Conservation (phyloP, 2,113 vertebrate genomes). For the Nanorana parkeri region DNA sequence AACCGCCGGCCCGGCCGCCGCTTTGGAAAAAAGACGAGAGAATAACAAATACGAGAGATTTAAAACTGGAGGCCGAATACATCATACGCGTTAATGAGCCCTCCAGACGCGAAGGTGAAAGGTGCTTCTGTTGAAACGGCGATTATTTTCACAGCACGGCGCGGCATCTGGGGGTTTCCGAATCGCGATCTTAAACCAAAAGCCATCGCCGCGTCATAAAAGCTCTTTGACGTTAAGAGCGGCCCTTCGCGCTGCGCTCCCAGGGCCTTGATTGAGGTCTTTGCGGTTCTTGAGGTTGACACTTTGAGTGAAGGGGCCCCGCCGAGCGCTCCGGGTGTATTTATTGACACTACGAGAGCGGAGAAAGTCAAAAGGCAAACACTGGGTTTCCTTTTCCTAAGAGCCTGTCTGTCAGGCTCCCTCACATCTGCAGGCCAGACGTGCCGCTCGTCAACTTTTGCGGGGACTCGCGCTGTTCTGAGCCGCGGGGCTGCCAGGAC, state of each 20-base stretch:
- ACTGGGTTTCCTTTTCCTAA: slow-evolving; percentile 30
- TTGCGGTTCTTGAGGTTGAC: background rate
- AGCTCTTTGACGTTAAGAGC: background rate
- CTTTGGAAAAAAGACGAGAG: too few relatives aligned
- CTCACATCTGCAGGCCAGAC: slow-evolving; percentile 44
- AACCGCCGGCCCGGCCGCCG: too few relatives aligned
- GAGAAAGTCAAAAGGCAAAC: slow-evolving; percentile 2
- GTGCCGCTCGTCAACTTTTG: background rate
- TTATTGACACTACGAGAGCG: slow-evolving; percentile 20
- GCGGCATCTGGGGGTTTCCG: background rate
- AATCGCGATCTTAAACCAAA: background rate
- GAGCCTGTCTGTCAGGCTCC: slow-evolving; percentile 16
- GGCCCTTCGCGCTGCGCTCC: background rate
- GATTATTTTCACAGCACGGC: background rate
- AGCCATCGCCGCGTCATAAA: background rate
- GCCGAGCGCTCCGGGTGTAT: background rate
- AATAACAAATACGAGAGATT: too few relatives aligned
- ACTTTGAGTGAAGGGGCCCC: slow-evolving; percentile 37
- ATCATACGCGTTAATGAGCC: too few relatives aligned
- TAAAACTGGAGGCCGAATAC: too few relatives aligned
- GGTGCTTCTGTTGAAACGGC: too few relatives aligned
- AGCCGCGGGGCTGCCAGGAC: background rate
- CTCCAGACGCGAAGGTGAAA: too few relatives aligned
- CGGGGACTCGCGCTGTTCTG: background rate
- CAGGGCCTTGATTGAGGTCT: background rate